Percentiles rank a stretch among this genome's conserved stretches.
Evolutionary conservation across 2,888 invertebrate species (phyloP).

Genomic region (Arctia plantaginis): DNA sequence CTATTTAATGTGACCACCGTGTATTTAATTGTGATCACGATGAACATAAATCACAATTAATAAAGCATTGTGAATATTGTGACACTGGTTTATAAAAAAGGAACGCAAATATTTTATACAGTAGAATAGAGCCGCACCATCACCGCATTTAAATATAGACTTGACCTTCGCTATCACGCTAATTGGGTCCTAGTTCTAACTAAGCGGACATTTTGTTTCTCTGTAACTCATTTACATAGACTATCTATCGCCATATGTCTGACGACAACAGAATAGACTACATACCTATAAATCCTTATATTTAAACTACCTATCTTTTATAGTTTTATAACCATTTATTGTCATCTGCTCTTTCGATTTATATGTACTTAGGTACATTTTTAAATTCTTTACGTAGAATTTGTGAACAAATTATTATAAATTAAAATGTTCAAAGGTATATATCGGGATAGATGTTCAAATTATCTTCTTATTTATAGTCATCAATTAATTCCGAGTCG

Average conservation of each 20-base stretch:
- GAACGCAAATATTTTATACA: slow-evolving; percentile 34
- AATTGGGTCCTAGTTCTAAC: slow-evolving; percentile 50
- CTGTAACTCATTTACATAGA: slow-evolving; percentile 44
- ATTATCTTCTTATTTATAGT: slow-evolving; percentile 59
- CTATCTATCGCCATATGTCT: slow-evolving; percentile 16
- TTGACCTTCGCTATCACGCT: slow-evolving; percentile 42
- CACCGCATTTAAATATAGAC: slow-evolving; percentile 44
- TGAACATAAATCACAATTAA: slow-evolving; percentile 50
- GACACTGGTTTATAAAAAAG: slow-evolving; percentile 34
- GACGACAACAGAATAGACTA: background rate
- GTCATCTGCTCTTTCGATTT: slow-evolving; percentile 47
- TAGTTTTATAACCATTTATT: slow-evolving; percentile 45
- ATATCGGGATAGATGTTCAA: slow-evolving; percentile 51
- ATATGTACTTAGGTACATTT: slow-evolving; percentile 31
- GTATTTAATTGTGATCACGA: slow-evolving; percentile 32
- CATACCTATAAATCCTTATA: background rate
- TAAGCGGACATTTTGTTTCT: slow-evolving; percentile 42
- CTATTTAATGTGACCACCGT: background rate
- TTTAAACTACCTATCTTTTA: slow-evolving; percentile 39
- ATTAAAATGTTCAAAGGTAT: slow-evolving; percentile 47
- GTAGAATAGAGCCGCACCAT: slow-evolving; percentile 23
- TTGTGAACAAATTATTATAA: slow-evolving; percentile 42
- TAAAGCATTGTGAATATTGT: slow-evolving; percentile 35
- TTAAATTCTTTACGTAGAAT: slow-evolving; percentile 34
- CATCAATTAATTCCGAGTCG: slow-evolving; percentile 57